phyloP scores from a whole-genome alignment of 2,888 invertebrate genomes.

The Lottia gigantea region DNA sequence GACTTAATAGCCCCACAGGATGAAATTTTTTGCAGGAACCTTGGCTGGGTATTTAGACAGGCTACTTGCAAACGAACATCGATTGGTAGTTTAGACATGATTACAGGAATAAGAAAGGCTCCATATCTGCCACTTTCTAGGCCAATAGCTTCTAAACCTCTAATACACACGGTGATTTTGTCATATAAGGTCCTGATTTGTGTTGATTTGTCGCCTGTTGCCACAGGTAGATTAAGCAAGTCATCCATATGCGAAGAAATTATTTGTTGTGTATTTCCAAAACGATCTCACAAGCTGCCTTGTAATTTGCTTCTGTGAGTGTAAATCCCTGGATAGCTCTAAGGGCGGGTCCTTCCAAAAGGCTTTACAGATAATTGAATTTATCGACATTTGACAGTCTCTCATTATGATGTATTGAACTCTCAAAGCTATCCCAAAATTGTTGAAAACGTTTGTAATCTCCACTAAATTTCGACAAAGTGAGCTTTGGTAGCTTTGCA shows the following conservation, averaged over 20 bases:
- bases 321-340: background rate
- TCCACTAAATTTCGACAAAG: constrained; percentile 3
- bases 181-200: background rate
- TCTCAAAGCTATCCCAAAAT: constrained; percentile 1
- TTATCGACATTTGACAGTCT: background rate
- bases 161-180: background rate
- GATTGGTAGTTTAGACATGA: constrained; percentile 13
- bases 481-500: background rate
- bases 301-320: background rate
- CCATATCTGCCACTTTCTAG: constrained; percentile 6
- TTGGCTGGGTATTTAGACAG: background rate
- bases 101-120: constrained; percentile 14
- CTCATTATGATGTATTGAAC: background rate
- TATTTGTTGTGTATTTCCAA: background rate
- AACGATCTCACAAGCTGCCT: background rate
- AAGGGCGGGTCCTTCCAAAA: background rate
- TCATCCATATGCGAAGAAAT: constrained; percentile 1
- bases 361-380: background rate
- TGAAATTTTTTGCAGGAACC: background rate
- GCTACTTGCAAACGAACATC: constrained; percentile 11
- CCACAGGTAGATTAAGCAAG: background rate
- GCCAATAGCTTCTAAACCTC: background rate
- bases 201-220: background rate
- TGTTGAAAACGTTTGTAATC: background rate
- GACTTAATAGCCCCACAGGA: background rate